Base-by-base conservation (phyloP, 2,888 invertebrate species). In the Cephus rjabovi region DNA sequence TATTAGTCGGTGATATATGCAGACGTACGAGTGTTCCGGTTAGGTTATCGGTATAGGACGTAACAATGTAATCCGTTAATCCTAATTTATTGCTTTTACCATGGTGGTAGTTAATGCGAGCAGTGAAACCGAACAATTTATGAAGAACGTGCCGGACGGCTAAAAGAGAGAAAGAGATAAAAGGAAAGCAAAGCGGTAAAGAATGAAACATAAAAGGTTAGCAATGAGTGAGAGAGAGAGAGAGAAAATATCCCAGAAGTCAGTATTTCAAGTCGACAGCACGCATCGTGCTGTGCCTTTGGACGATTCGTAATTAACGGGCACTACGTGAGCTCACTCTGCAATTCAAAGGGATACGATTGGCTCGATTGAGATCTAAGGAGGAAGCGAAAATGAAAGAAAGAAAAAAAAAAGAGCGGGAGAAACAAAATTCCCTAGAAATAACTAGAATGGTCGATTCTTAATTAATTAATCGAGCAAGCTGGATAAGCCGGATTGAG, bases 31-130 rank as follows among this genome's bases (percentile, higher is more conserved):
- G 56, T 56, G 23, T 23, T 56, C 56, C 56, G 2, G 23, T 56
- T 23, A 6, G 56, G 56, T 56, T 56, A 56, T 56, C 56, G 6
- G 56, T 56, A 56, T 56, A 34, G 33, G 34, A 76, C 73, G 34
- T 77, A 74, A 74, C 34, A 34, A 74, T 69, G 75, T 77, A 77
- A 77, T 77, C 77, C 75, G 70, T 75, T 77, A 75, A 77, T 77
- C 77, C 75, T 77, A 77, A 77, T 77, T 77, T 77, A 77, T 70
- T 56, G 77, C 77, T 70, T 75, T 75, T 33, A 70, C 35, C 71
- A 56, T 70, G 75, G 74, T 71, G 69, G 56, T 34, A 74, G 77
- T 77, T 77, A 70, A 77, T 77, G 33, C 75, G 34, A 35, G 71
- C 70, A 70, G 77, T 31, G 34, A 56, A 77, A 23, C 23, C 23